These are phyloP conservation scores for Yponomeuta plumbellus DNA, from an alignment of 2,888 invertebrate species.

Conservation along the genomic window DNA sequence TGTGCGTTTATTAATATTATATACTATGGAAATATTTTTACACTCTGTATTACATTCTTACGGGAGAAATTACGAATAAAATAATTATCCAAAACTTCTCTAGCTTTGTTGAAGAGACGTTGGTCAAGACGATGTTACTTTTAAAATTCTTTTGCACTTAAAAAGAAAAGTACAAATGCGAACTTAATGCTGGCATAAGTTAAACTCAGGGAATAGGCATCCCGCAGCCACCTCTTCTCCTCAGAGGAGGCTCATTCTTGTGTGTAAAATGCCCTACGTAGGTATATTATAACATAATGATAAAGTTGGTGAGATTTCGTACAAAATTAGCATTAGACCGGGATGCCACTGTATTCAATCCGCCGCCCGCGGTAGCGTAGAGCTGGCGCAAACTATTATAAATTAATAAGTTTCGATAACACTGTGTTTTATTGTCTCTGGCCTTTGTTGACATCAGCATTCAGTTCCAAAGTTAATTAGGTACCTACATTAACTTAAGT, in stretches of 20 bases:
- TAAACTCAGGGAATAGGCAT: neutral
- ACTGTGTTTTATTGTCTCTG: neutral
- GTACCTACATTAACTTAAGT: no score
- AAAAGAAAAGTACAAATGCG: no score
- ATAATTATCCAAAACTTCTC: no score
- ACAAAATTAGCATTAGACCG: slow-evolving; percentile 12
- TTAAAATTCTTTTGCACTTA: neutral
- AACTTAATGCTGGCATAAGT: no score
- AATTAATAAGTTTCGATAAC: slow-evolving; percentile 14
- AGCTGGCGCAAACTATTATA: neutral
- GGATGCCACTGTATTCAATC: slow-evolving; percentile 14
- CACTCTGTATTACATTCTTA: no score
- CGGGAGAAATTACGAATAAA: no score
- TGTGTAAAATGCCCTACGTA: neutral
- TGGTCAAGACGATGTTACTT: no score
- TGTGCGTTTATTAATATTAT: no score
- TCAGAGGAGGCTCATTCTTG: neutral
- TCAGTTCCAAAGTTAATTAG: neutral
- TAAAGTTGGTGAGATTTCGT: slow-evolving; percentile 7
- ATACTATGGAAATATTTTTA: no score
- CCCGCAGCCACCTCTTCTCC: neutral
- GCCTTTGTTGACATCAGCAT: neutral
- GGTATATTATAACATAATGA: neutral
- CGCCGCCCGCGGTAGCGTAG: neutral
- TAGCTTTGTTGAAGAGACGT: no score